A percentile compares a stretch with the other conserved stretches of the same genome.
Conservation (phyloP, 2,113 vertebrate genomes). For the Struthio camelus region DNA sequence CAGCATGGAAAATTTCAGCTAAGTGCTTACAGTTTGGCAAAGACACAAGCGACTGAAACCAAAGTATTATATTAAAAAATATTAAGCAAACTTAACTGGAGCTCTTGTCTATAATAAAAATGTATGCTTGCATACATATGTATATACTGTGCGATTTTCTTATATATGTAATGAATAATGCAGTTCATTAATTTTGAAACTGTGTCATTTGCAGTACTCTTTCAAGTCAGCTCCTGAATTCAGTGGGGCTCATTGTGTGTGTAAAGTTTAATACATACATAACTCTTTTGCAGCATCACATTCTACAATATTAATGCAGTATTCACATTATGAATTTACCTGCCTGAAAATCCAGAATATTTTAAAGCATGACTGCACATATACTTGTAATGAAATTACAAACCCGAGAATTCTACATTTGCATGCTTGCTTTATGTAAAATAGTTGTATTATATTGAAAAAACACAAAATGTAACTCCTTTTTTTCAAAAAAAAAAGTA, state of each 20-base stretch:
- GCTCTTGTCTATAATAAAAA: slow-evolving; percentile 56
- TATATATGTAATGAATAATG: slow-evolving; percentile 65
- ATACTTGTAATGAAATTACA: slow-evolving; percentile 17
- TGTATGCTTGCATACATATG: slow-evolving; percentile 39
- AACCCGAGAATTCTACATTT: neutral
- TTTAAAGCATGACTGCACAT: neutral
- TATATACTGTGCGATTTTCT: slow-evolving; percentile 54
- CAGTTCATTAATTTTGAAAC: slow-evolving; percentile 71
- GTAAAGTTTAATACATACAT: slow-evolving; percentile 49
- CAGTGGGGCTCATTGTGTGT: slow-evolving; percentile 60
- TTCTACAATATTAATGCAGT: slow-evolving; percentile 37
- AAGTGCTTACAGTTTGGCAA: slow-evolving; percentile 48
- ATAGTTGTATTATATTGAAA: neutral
- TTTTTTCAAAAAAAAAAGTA: neutral
- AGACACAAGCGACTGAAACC: neutral
- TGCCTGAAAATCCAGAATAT: slow-evolving; percentile 28
- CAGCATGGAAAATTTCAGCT: slow-evolving; percentile 42
- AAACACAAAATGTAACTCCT: neutral
- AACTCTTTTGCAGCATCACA: slow-evolving; percentile 33
- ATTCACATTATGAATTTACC: slow-evolving; percentile 55
- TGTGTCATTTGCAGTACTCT: slow-evolving; percentile 54
- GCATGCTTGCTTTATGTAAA: neutral
- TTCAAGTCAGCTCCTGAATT: slow-evolving; percentile 64
- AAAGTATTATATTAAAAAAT: slow-evolving; percentile 55
- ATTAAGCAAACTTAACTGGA: slow-evolving; percentile 29